Conservation (phyloP, 2,113 vertebrate species). For the Thamnaconus septentrionalis region DNA sequence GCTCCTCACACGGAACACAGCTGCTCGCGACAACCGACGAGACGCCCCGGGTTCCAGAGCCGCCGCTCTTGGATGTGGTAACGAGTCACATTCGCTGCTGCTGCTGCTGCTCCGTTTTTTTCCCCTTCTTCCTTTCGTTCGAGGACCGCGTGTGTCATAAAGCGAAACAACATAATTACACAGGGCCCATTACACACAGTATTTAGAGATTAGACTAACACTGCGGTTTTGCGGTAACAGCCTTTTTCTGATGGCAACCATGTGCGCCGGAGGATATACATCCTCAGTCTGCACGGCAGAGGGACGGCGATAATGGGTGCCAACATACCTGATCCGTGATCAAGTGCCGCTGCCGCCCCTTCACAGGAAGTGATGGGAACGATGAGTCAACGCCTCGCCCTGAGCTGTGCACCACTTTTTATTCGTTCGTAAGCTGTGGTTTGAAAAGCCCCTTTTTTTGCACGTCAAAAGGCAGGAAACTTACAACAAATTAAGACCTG, state of each 20-base stretch:
- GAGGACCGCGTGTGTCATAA: constrained; percentile 60
- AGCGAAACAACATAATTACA: constrained; percentile 59
- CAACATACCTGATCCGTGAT: constrained; percentile 63
- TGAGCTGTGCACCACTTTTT: neutral
- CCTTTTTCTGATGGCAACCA: constrained; percentile 62
- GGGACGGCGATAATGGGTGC: constrained; percentile 52
- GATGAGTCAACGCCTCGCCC: constrained; percentile 7
- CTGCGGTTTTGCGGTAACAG: constrained; percentile 63
- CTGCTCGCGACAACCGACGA: constrained; percentile 22
- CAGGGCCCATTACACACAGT: constrained; percentile 58
- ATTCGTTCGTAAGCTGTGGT: neutral
- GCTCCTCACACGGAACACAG: constrained; percentile 28
- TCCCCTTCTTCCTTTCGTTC: too few species aligned
- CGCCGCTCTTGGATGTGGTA: constrained; percentile 39
- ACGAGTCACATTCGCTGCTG: constrained; percentile 37
- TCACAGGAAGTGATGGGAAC: constrained; percentile 26
- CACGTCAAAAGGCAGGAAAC: too few species aligned
- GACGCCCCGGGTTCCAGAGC: constrained; percentile 21
- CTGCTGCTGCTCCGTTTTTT: constrained; percentile 12
- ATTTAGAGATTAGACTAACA: constrained; percentile 73
- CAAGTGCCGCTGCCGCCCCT: constrained; percentile 35
- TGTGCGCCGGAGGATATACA: constrained; percentile 63
- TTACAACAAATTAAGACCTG: too few species aligned
- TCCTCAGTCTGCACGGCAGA: constrained; percentile 49
- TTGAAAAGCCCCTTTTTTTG: too few species aligned